Conservation (phyloP, 2,797 vertebrate species). For the Dallia pectoralis region DNA sequence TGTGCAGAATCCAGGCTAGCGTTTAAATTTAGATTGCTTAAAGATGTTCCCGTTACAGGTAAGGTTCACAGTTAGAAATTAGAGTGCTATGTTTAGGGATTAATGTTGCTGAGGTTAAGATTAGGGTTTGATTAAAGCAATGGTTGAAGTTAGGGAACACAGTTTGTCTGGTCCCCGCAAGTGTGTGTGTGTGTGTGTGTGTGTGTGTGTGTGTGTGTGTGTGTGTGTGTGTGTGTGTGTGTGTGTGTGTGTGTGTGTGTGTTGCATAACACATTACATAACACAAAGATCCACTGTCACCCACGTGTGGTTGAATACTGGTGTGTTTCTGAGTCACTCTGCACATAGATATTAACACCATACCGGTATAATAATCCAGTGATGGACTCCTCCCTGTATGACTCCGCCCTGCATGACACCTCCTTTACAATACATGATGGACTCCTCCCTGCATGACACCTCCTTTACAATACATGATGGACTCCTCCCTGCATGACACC, state of each 20-base stretch:
- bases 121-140: too few species aligned
- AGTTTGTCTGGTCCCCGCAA: too few species aligned
- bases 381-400: too few species aligned
- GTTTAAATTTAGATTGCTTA: too few species aligned
- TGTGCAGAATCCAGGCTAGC: too few species aligned
- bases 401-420: too few species aligned
- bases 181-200: not conserved
- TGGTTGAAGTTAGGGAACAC: not conserved
- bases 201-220: conserved; percentile 1
- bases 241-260: conserved; percentile 12
- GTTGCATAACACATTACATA: conserved; percentile 63
- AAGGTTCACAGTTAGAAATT: not conserved
- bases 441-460: too few species aligned
- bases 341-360: conserved; percentile 23
- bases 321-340: conserved; percentile 41
- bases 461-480: too few species aligned
- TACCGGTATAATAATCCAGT: too few species aligned
- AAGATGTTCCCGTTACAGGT: not conserved
- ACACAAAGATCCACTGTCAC: conserved; percentile 44
- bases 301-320: conserved; percentile 37
- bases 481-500: too few species aligned
- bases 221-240: conserved; percentile 1
- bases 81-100: not conserved
- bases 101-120: not conserved
- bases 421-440: too few species aligned